Evolutionary conservation across 2,888 invertebrate genomes (phyloP).

Genomic region (Linnaemya tessellans): DNA sequence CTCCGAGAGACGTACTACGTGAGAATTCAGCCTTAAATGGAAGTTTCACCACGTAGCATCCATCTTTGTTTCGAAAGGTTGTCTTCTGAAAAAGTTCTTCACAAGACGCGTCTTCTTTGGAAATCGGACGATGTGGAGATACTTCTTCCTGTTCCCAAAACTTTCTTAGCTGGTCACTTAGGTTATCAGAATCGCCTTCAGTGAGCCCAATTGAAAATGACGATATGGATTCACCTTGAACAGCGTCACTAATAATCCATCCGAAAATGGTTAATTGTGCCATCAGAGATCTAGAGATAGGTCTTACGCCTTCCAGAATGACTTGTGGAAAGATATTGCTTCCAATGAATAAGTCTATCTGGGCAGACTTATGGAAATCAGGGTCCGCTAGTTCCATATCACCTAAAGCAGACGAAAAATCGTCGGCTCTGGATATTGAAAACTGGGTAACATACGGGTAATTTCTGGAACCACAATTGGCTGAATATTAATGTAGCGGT

Average conservation of each 20-base stretch:
- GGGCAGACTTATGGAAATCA: not conserved
- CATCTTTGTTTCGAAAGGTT: too few species aligned
- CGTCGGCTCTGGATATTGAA: not conserved
- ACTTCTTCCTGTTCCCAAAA: too few species aligned
- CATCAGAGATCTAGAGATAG: not conserved
- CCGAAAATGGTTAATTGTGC: conserved; percentile 51
- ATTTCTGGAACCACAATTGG: conserved; percentile 39
- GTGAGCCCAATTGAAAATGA: conserved; percentile 32
- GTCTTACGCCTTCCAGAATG: conserved; percentile 23
- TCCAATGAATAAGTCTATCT: conserved; percentile 39
- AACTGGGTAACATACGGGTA: not conserved
- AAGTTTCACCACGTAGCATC: too few species aligned
- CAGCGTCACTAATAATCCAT: conserved; percentile 48
- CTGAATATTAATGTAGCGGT: not conserved
- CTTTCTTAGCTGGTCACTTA: not conserved
- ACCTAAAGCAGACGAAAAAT: not conserved
- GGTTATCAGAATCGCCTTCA: conserved; percentile 10
- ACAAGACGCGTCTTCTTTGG: too few species aligned
- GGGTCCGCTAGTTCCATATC: conserved; percentile 35
- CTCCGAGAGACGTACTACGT: too few species aligned
- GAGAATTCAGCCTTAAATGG: too few species aligned
- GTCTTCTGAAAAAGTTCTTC: too few species aligned
- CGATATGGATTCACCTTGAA: not conserved
- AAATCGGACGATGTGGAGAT: too few species aligned
- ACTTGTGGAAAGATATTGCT: conserved; percentile 39